A percentile compares a stretch with the other conserved stretches of the same genome.
Conservation (phyloP, 2,113 vertebrate species). For the Nanger granti region DNA sequence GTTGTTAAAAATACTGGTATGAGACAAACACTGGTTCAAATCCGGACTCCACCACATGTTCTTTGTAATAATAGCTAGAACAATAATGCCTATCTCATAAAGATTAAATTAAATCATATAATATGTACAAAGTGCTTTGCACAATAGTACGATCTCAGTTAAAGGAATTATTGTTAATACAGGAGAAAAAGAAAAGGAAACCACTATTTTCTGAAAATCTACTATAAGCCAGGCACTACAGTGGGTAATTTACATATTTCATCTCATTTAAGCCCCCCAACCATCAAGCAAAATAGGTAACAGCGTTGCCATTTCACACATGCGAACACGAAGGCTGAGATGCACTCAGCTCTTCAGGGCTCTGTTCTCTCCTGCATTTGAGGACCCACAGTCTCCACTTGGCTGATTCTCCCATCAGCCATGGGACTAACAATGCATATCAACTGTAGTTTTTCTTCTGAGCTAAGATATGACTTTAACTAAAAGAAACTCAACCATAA, state of each 20-base stretch:
- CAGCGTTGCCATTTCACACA: neutral
- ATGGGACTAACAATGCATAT: neutral
- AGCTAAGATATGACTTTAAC: slow-evolving; percentile 18
- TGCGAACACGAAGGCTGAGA: neutral
- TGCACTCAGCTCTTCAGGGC: neutral
- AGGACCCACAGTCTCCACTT: neutral
- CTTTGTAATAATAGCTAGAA: neutral
- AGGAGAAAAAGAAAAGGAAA: slow-evolving; percentile 18
- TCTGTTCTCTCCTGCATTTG: neutral
- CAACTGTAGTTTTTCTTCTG: slow-evolving; percentile 16
- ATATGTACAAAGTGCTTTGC: neutral
- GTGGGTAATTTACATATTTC: neutral
- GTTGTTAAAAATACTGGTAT: neutral
- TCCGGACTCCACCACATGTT: neutral
- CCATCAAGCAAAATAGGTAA: slow-evolving; percentile 22
- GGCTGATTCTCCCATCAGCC: neutral
- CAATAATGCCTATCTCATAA: neutral
- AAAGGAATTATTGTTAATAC: neutral
- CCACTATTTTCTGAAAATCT: slow-evolving; percentile 34
- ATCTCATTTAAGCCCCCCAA: slow-evolving; percentile 31
- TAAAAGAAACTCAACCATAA: slow-evolving; percentile 36
- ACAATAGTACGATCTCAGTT: neutral
- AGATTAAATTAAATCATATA: neutral
- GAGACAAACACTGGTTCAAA: neutral
- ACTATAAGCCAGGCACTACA: neutral